Base-by-base conservation (phyloP, 2,888 invertebrate genomes). In the Penaeus monodon region DNA sequence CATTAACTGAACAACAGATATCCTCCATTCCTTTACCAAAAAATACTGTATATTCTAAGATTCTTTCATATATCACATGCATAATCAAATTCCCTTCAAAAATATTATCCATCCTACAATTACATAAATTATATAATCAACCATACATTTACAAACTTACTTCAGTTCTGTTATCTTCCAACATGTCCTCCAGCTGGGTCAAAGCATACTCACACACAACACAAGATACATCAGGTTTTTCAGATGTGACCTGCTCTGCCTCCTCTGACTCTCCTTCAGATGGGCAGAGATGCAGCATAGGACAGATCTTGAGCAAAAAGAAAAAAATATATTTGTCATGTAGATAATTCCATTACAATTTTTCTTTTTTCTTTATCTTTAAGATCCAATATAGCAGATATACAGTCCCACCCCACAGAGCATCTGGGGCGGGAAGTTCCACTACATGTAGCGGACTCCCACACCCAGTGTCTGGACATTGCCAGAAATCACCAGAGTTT, bases 141-240 rank as follows among this genome's bases (percentile, higher is more conserved):
- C 57, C 17, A 57, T 57, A 57, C 57, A 57, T 57, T 1, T 57
- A 17, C 17, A 14, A 57, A 82, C 24, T 38, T n/a, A 89, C 90
- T 82, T 89, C 88, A 27, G 88, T 89, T 57, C 57, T 81, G 73
- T 89, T 78, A 70, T 90, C 85, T n/a, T 85, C 64, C 20, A 90
- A 78, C 4, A 88, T 73, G 22, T 90, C 81, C 82, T 90, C 90
- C 57, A 90, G 49, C 68, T 88, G 81, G 8, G 84, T 86, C 88
- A 90, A 88, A 65, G 88, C 89, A 78, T 88, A 90, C 84, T 90
- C 90, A 80, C 90, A 90, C 70, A 89, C 83, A 2, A 90, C 89
- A 78, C 90, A 90, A 80, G 89, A 70, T n/a, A 68, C 65, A 20
- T 85, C 86, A n/a, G 76, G 79, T 29, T 38, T 77, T n/a, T 27